Conservation (phyloP, 2,113 vertebrate species). For the Ptilorrhoa leucosticta region DNA sequence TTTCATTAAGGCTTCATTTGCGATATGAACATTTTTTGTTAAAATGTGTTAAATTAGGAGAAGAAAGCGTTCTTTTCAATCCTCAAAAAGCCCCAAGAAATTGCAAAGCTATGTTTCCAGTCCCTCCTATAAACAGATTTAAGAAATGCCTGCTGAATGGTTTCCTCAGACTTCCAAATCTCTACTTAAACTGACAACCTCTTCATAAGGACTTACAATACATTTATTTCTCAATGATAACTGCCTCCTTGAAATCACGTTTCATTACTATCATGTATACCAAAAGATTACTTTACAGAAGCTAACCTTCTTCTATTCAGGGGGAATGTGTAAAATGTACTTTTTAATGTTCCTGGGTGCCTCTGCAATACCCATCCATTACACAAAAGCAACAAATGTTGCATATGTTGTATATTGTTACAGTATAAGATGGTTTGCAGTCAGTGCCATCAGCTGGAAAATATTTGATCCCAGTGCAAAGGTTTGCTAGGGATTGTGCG, state of each 20-base stretch:
- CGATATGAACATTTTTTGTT: background rate
- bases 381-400: background rate
- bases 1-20: background rate
- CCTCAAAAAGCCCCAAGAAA: background rate
- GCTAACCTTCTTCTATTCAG: background rate
- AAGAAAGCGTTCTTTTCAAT: background rate
- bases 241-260: background rate
- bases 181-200: background rate
- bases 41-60: background rate
- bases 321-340: background rate
- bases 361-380: background rate
- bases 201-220: background rate
- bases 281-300: background rate
- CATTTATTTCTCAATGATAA: background rate
- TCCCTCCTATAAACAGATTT: background rate
- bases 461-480: background rate
- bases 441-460: background rate
- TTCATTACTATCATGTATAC: background rate
- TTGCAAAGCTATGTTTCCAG: background rate
- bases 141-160: background rate
- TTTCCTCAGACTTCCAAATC: background rate
- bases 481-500: background rate
- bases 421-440: background rate
- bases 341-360: background rate
- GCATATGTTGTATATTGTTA: background rate